These are phyloP conservation scores for Lagocephalus sceleratus DNA, from an alignment of 2,797 vertebrate genomes.

Conservation along the genomic window DNA sequence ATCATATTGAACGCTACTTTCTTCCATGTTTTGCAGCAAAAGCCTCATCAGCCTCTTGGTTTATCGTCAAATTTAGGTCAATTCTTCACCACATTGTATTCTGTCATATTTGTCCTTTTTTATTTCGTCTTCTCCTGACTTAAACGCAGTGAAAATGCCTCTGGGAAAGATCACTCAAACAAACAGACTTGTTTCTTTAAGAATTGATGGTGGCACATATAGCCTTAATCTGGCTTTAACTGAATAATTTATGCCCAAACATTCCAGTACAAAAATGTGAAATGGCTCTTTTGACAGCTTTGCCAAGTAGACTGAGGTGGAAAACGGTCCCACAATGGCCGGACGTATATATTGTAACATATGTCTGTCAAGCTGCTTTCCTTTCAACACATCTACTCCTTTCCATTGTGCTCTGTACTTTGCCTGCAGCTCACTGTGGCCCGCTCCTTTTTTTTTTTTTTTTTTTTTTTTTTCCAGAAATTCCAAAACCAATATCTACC, in stretches of 20 bases:
- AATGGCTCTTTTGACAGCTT: background rate
- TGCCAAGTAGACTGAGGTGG: background rate
- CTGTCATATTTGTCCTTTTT: background rate
- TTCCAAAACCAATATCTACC: conserved; percentile 1
- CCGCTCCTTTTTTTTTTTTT: background rate
- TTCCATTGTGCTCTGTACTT: no score
- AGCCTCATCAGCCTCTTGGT: background rate
- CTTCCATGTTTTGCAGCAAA: conserved; percentile 5
- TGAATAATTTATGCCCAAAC: background rate
- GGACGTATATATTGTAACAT: background rate
- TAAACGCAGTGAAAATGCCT: background rate
- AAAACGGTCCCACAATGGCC: background rate
- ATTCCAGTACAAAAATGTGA: background rate
- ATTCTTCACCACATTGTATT: no score
- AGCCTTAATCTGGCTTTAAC: background rate
- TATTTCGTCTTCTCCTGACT: background rate
- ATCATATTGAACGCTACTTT: conserved; percentile 30
- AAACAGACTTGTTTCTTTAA: conserved; percentile 6
- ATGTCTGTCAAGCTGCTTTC: conserved; percentile 6
- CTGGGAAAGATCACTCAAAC: conserved; percentile 4
- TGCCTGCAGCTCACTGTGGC: background rate
- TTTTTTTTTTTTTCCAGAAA: background rate
- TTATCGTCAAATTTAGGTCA: no score
- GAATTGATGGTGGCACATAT: background rate
- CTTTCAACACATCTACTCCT: background rate